Conservation (phyloP, 1,140 invertebrate species). For the Macrotrachela quadricornifera region DNA sequence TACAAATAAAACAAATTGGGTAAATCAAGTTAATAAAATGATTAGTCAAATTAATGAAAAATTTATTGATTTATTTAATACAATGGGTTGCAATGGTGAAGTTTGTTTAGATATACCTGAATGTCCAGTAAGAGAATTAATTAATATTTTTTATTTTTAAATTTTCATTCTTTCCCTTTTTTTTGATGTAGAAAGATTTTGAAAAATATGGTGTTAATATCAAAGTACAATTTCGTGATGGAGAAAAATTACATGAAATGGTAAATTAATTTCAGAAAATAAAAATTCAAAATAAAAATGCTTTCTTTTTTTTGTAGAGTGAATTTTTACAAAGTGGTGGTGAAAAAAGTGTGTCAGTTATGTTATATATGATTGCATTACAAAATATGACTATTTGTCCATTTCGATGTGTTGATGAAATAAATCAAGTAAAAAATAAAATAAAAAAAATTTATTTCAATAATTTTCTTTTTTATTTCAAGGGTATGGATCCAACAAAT, state of each 20-base stretch:
- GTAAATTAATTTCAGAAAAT: no score
- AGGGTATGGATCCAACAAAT: slow-evolving; percentile 76
- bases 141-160: no score
- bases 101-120: slow-evolving; percentile 1
- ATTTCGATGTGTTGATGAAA: slow-evolving; percentile 85
- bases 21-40: slow-evolving; percentile 34
- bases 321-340: slow-evolving; percentile 71
- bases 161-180: no score
- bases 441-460: no score
- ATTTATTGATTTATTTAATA: slow-evolving; percentile 4
- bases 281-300: no score
- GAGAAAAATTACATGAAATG: slow-evolving; percentile 49
- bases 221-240: slow-evolving; percentile 59
- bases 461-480: background rate
- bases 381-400: slow-evolving; percentile 62
- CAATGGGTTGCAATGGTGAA: slow-evolving; percentile 3
- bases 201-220: slow-evolving; percentile 64
- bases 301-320: slow-evolving; percentile 28
- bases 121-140: background rate
- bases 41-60: slow-evolving; percentile 39
- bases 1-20: slow-evolving; percentile 11
- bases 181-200: slow-evolving; percentile 49
- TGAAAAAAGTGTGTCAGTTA: slow-evolving; percentile 70
- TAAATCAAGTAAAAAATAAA: slow-evolving; percentile 64
- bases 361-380: slow-evolving; percentile 65